Percentiles rank a stretch among this genome's conserved stretches.
These are phyloP conservation scores for Listronotus oregonensis DNA, from an alignment of 1,140 invertebrate species.

Conservation along the genomic window DNA sequence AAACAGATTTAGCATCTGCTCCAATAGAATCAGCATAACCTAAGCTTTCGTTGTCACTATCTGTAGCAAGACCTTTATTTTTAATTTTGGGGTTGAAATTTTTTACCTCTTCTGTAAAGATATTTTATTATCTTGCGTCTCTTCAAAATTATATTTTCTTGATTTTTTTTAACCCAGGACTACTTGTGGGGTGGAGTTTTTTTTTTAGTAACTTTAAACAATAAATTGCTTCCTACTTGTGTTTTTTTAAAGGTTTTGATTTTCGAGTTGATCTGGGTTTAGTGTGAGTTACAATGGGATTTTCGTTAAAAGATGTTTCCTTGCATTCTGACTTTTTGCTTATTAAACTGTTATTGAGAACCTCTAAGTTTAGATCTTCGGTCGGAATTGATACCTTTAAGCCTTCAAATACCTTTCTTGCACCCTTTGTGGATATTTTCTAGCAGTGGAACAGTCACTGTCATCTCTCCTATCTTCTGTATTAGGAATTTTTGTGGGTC, in stretches of 20 bases:
- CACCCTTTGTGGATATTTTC: slow-evolving; percentile 66
- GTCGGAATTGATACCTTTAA: slow-evolving; percentile 65
- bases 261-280: slow-evolving; percentile 49
- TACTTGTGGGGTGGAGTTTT: slow-evolving; percentile 21
- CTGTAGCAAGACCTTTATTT: slow-evolving; percentile 22
- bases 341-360: slow-evolving; percentile 47
- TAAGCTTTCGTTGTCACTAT: slow-evolving; percentile 46
- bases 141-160: slow-evolving; percentile 59
- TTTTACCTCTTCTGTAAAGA: slow-evolving; percentile 40
- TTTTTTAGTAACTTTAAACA: slow-evolving; percentile 49
- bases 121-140: slow-evolving; percentile 52
- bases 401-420: slow-evolving; percentile 69
- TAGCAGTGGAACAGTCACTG: slow-evolving; percentile 33
- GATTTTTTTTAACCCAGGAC: slow-evolving; percentile 13
- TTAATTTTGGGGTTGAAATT: slow-evolving; percentile 32
- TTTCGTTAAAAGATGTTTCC: slow-evolving; percentile 10
- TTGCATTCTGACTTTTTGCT: slow-evolving; percentile 21
- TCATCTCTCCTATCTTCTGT: slow-evolving; percentile 19
- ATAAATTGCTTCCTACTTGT: slow-evolving; percentile 47
- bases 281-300: slow-evolving; percentile 6
- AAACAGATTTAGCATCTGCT: slow-evolving; percentile 47
- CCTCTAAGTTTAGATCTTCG: slow-evolving; percentile 61
- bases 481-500: background rate
- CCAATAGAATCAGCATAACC: slow-evolving; percentile 43
- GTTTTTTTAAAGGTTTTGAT: slow-evolving; percentile 45